Conservation (phyloP, 2,113 vertebrate genomes). For the Meriones unguiculatus region DNA sequence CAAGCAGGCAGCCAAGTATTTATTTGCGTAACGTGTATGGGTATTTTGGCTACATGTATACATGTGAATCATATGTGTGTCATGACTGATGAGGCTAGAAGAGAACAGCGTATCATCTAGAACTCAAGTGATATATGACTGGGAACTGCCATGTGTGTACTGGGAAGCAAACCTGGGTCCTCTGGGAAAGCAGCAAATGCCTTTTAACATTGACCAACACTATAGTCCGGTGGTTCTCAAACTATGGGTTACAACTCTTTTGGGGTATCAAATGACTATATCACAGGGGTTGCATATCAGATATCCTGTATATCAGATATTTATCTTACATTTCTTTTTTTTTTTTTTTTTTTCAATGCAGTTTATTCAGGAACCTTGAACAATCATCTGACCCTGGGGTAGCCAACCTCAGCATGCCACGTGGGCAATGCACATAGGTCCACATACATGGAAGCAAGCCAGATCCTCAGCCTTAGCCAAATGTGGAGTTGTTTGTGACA, state of each 20-base stretch:
- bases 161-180: not conserved
- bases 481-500: too few species aligned
- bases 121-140: too few species aligned
- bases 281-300: not conserved
- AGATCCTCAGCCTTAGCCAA: too few species aligned
- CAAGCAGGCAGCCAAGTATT: not conserved
- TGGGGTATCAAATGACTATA: not conserved
- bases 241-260: accelerated
- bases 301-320: not conserved
- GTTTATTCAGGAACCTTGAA: too few species aligned
- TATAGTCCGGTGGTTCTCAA: not conserved
- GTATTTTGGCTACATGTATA: not conserved
- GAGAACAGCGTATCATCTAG: not conserved
- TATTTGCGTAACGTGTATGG: not conserved
- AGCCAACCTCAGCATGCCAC: too few species aligned
- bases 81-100: not conserved
- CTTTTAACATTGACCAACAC: not conserved
- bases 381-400: too few species aligned
- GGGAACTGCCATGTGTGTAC: not conserved
- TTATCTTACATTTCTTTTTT: not conserved
- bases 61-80: not conserved
- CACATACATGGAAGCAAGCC: too few species aligned
- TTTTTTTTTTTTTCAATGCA: too few species aligned
- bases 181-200: not conserved
- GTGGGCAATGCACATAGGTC: too few species aligned